Evolutionary conservation across 2,113 vertebrate species (phyloP), one percentile per base, ranked within the genome.

Genomic region (Asarcornis scutulata): DNA sequence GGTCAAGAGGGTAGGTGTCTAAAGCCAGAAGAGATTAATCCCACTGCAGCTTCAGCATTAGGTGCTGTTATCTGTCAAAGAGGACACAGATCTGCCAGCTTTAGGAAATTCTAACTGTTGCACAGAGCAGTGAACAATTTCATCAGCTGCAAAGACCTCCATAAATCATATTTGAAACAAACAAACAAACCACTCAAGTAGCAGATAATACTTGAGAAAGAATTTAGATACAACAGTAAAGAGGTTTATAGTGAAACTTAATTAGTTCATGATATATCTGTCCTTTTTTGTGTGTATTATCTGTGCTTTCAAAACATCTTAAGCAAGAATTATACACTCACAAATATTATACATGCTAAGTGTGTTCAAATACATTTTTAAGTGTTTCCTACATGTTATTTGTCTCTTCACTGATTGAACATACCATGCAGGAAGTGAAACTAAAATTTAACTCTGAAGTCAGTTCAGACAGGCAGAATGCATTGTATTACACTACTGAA

Each of bases 21-120:
- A 64, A 90, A 93, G 32, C 74, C 38, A 46, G 32, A 91, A 91
- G 34, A 82, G 66, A 95, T 91, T 75, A 66, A 95, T 89, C 29
- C 34, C 77, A 27, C 62, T 64, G 67, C 46, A 83, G 56, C 22
- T 68, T 64, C 80, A 48, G 20, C 38, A 83, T 83, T 86, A 69
- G 13, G 15, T 63, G 31, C 64, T 75, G 53, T 12, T 53, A 6
- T 64, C 34, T 71, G 56, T 86, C 84, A 85, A 91, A 82, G 55
- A 85, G 0, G 7, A 92, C 53, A 82, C n/a, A 81, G 56, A 92
- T 36, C n/a, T 69, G 31, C 48, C 83, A 88, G 86, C 62, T 86
- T 89, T 36, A 86, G n/a, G 62, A 94, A 96, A 94, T 76, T 88
- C 58, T 68, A 90, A 59, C 60, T 72, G 44, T 13, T 16, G 18